A percentile compares a stretch with the other conserved stretches of the same genome.
Evolutionary conservation across 2,888 invertebrate genomes (phyloP).

Genomic region (Tortricodes alternella): DNA sequence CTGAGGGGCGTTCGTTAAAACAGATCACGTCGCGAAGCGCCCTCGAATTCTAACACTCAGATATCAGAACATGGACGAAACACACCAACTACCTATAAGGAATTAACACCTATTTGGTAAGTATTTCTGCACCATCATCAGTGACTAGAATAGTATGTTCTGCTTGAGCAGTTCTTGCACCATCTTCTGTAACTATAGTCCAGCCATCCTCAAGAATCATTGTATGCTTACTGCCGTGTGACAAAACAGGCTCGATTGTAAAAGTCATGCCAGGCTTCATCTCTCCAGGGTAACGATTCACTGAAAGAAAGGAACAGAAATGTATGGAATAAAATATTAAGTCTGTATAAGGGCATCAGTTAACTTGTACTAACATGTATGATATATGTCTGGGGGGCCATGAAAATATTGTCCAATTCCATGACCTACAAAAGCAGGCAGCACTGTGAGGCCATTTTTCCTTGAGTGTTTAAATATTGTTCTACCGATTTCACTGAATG

Average conservation of each 20-base stretch:
- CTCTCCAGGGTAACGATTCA: conserved; percentile 84
- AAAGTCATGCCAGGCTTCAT: conserved; percentile 97
- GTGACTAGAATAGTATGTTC: conserved; percentile 96
- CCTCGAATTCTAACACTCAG: too few relatives aligned
- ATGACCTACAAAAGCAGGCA: conserved; percentile 94
- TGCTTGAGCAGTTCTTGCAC: conserved; percentile 92
- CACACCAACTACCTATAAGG: too few relatives aligned
- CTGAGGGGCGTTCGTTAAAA: too few relatives aligned
- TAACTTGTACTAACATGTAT: conserved; percentile 84
- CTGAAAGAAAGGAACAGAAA: conserved; percentile 73
- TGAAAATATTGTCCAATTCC: conserved; percentile 97
- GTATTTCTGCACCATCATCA: conserved; percentile 87
- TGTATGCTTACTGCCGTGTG: conserved; percentile 87
- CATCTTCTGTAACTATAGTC: conserved; percentile 94
- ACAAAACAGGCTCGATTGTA: conserved; percentile 95
- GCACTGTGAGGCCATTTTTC: conserved; percentile 84
- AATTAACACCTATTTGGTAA: conserved; percentile 81
- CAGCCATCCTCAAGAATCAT: conserved; percentile 93
- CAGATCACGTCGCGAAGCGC: too few relatives aligned
- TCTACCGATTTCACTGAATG: conserved; percentile 84
- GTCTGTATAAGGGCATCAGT: neutral
- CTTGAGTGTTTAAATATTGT: conserved; percentile 85
- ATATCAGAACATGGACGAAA: too few relatives aligned
- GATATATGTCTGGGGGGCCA: conserved; percentile 94
- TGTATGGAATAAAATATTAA: neutral